A percentile compares a stretch with the other conserved stretches of the same genome.
Conservation (phyloP, 2,797 vertebrate genomes). For the Melanotaenia boesemani region DNA sequence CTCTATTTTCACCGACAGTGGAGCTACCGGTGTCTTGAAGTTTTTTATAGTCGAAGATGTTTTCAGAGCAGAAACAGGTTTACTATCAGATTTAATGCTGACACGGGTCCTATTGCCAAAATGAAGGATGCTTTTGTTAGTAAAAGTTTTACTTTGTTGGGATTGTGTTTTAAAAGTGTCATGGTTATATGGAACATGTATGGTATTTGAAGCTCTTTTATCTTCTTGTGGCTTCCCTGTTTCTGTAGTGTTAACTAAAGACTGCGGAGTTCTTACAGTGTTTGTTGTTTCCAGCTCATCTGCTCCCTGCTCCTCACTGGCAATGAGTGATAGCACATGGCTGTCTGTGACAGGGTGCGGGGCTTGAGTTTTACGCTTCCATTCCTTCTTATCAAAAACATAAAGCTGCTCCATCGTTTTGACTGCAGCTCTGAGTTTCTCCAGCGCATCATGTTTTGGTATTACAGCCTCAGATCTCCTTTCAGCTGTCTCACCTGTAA, state of each 20-base stretch:
- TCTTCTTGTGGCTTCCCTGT: conserved; percentile 33
- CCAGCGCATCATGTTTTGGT: conserved; percentile 88
- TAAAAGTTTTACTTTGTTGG: conserved; percentile 67
- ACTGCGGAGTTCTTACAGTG: conserved; percentile 61
- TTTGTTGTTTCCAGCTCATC: conserved; percentile 55
- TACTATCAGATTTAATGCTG: conserved; percentile 63
- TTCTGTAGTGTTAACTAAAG: conserved; percentile 33
- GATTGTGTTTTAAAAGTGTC: conserved; percentile 61
- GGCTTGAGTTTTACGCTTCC: conserved; percentile 91
- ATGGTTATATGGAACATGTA: conserved; percentile 65
- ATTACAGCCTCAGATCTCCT: conserved; percentile 77
- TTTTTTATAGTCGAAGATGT: conserved; percentile 57
- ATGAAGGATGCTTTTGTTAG: conserved; percentile 78
- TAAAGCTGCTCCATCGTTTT: conserved; percentile 98
- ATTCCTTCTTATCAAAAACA: conserved; percentile 92
- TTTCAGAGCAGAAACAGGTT: conserved; percentile 43
- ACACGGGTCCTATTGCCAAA: conserved; percentile 66
- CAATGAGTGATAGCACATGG: conserved; percentile 91
- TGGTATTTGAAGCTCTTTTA: conserved; percentile 58
- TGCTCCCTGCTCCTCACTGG: conserved; percentile 82
- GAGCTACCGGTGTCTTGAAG: conserved; percentile 55
- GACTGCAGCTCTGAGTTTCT: conserved; percentile 95
- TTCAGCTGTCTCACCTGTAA: conserved; percentile 71
- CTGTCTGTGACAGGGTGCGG: conserved; percentile 88
- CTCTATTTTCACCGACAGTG: conserved; percentile 78